phyloP scores from a whole-genome alignment of 2,797 vertebrate species.

The Chrysocyon brachyurus region DNA sequence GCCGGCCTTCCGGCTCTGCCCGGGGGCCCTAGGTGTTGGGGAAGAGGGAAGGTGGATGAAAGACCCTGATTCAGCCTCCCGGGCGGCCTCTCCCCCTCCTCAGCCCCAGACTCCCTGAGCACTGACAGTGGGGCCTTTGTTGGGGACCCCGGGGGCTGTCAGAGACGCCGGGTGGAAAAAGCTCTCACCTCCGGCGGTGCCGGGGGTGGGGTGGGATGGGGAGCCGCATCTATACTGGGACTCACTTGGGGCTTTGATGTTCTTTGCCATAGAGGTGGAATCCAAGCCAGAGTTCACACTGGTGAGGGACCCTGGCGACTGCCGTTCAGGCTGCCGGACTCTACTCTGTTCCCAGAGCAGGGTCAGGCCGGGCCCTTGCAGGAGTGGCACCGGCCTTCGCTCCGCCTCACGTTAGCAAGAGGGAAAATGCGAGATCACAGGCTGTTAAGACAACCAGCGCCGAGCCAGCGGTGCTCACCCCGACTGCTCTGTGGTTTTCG shows the following conservation, averaged over 20 bases:
- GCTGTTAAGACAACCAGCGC: background rate
- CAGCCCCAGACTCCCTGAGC: background rate
- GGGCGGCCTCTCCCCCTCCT: background rate
- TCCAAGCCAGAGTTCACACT: background rate
- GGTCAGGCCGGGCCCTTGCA: background rate
- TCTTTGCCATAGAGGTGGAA: background rate
- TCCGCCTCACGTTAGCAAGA: slow-evolving; percentile 9
- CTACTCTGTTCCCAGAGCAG: slow-evolving; percentile 29
- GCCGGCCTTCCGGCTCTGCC: too few relatives aligned
- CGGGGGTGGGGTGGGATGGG: too few relatives aligned
- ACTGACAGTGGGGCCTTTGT: slow-evolving; percentile 62
- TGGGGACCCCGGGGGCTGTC: background rate
- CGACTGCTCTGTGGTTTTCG: background rate
- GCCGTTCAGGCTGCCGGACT: background rate
- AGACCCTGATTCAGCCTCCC: slow-evolving; percentile 48
- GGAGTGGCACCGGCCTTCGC: slow-evolving; percentile 1
- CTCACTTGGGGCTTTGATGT: background rate
- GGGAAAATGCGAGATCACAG: slow-evolving; percentile 51
- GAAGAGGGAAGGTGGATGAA: slow-evolving; percentile 34
- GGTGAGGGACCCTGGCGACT: background rate
- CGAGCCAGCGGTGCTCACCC: background rate
- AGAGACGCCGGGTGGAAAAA: slow-evolving; percentile 5
- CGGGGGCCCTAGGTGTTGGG: background rate
- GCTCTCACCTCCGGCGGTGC: background rate
- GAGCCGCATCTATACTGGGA: background rate